A percentile compares a stretch with the other conserved stretches of the same genome.
phyloP scores from a whole-genome alignment of 2,888 invertebrate genomes.

The Netelia inedita region DNA sequence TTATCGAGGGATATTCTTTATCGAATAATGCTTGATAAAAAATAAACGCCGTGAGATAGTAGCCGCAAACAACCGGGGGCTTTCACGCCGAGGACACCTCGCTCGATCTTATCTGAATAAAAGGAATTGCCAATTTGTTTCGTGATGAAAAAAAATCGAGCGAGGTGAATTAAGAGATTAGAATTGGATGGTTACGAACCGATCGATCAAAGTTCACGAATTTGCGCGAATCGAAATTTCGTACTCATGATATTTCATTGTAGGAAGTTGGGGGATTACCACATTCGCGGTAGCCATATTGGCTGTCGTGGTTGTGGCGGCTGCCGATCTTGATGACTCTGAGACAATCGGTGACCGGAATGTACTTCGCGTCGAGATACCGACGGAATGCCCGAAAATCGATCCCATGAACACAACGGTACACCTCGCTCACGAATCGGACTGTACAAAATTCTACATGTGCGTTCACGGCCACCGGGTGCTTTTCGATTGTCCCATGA shows the following conservation, averaged over 20 bases:
- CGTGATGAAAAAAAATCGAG: conserved; percentile 22
- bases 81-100: not conserved
- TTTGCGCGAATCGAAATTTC: not conserved
- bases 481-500: conserved; percentile 66
- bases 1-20: not conserved
- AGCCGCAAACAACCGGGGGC: conserved; percentile 9
- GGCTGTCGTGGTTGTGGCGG: not conserved
- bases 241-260: conserved; percentile 16
- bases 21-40: conserved; percentile 1
- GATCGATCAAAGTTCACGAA: not conserved
- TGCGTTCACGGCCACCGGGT: conserved; percentile 59
- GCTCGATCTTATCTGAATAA: conserved; percentile 39
- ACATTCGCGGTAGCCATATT: conserved; percentile 49
- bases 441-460: conserved; percentile 66
- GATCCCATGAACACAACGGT: conserved; percentile 65
- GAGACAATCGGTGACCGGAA: not conserved
- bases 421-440: conserved; percentile 68
- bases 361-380: conserved; percentile 10
- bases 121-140: conserved; percentile 12
- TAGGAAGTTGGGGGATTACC: conserved; percentile 51
- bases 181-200: not conserved
- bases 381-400: conserved; percentile 71
- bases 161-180: conserved; percentile 26
- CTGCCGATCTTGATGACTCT: not conserved
- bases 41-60: conserved; percentile 42